phyloP scores from a whole-genome alignment of 2,888 invertebrate species.

The Lampropteryx suffumata region DNA sequence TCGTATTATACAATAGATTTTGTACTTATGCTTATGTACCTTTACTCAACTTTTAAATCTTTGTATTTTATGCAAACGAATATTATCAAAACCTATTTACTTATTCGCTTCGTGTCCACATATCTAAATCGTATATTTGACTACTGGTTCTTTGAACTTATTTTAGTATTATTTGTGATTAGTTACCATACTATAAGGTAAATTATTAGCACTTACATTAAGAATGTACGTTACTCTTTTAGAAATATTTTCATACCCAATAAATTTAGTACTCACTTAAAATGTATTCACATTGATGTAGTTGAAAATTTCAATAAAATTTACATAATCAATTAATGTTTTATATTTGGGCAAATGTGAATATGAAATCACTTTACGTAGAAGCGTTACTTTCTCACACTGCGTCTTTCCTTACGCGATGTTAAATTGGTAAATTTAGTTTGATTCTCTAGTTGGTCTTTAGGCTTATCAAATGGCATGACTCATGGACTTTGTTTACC shows the following conservation, averaged over 20 bases:
- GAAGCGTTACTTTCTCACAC: constrained; percentile 66
- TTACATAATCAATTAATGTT: constrained; percentile 52
- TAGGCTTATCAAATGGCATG: constrained; percentile 66
- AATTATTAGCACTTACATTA: constrained; percentile 38
- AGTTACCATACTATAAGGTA: constrained; percentile 32
- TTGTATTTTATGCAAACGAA: neutral
- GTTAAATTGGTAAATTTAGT: constrained; percentile 34
- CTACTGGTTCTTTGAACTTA: constrained; percentile 37
- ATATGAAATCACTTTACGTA: constrained; percentile 74
- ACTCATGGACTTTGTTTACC: constrained; percentile 14
- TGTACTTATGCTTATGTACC: constrained; percentile 11
- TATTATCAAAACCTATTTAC: constrained; percentile 16
- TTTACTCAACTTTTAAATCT: constrained; percentile 1
- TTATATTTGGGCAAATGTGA: constrained; percentile 73
- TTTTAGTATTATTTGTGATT: constrained; percentile 38
- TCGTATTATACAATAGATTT: constrained; percentile 14
- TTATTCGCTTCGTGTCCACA: constrained; percentile 39
- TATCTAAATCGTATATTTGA: constrained; percentile 48
- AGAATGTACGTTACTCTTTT: constrained; percentile 61
- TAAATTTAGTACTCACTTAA: constrained; percentile 77
- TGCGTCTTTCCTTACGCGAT: constrained; percentile 49
- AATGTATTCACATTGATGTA: constrained; percentile 50
- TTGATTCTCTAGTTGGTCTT: constrained; percentile 76
- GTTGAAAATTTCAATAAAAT: constrained; percentile 60
- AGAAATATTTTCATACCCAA: constrained; percentile 72